Base-by-base conservation (phyloP, 1,140 invertebrate species). In the Archivesica marissinica region DNA sequence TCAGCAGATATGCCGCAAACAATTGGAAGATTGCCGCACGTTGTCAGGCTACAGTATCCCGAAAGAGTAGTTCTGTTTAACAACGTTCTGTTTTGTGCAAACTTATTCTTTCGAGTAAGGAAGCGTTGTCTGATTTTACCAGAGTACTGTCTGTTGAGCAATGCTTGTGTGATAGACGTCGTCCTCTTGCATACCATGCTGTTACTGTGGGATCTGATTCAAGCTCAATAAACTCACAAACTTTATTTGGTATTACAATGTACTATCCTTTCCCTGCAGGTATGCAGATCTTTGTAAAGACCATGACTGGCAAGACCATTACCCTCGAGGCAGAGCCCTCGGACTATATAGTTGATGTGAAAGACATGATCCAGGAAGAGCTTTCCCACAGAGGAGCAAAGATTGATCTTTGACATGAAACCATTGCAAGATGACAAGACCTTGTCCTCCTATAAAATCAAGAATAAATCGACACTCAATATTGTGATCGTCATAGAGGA, bases 281-380 rank as follows among this genome's bases (percentile, higher is more conserved):
- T 56, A 98, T 98, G 97, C 97, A 98, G 95, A 98, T 98, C 91
- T 98, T 98, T 95, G 97, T 95, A 95, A 97, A 96, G 96, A 97
- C 97, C 91, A 95, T 98, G 44, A 98, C 97, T n/a, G n/a, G n/a
- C n/a, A n/a, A n/a, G n/a, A n/a, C n/a, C n/a, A n/a, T n/a, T n/a
- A n/a, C n/a, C n/a, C 96, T 98, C 89, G 98, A 98, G 95, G 97
- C 98, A 88, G 97, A 98, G 92, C 96, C 96, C 1, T 97, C 96
- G 20, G 97, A 98, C 93, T 98, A 97, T 30, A 98, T 98, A 92
- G 97, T 98, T 94, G 98, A 98, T 96, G 97, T 98, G 2, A 98
- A 98, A 93, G 96, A 97, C 30, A 98, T 98, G 92, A 98, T 98
- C 92, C 97, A 98, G 94, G 96, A 96, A 96, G 91, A 97, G 93